phyloP scores from a whole-genome alignment of 2,113 vertebrate species.

The Odobenus rosmarus region DNA sequence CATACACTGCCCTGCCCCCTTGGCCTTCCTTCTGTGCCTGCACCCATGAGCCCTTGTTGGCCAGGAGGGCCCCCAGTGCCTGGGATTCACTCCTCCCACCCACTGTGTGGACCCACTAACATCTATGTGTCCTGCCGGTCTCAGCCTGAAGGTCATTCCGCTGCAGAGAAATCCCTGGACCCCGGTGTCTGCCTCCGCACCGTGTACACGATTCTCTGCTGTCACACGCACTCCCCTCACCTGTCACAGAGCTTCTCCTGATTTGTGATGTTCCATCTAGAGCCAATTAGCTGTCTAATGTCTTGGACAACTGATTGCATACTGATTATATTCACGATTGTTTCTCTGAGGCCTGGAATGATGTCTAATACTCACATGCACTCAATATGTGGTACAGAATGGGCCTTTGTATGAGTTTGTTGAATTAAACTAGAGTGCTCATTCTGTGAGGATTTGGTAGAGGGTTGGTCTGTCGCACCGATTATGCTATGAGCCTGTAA shows the following conservation, averaged over 20 bases:
- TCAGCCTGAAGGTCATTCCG: rapidly evolving
- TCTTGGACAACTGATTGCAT: background rate
- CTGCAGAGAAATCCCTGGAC: rapidly evolving
- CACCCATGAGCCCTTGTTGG: rapidly evolving
- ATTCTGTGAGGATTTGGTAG: background rate
- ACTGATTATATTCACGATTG: rapidly evolving
- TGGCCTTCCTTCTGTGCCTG: background rate
- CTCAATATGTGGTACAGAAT: rapidly evolving
- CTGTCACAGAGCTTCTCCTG: rapidly evolving
- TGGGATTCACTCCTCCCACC: too few relatives aligned
- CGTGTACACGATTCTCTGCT: rapidly evolving
- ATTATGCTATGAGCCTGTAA: rapidly evolving
- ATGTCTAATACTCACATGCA: rapidly evolving
- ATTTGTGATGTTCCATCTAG: rapidly evolving
- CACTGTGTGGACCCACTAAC: background rate
- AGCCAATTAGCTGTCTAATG: background rate
- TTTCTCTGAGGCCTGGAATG: background rate
- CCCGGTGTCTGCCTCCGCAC: rapidly evolving
- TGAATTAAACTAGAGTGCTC: background rate
- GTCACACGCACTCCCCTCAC: rapidly evolving
- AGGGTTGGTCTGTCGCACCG: rapidly evolving
- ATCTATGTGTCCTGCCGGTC: rapidly evolving
- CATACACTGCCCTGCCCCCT: rapidly evolving
- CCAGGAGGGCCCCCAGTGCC: rapidly evolving
- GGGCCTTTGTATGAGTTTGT: background rate